These are phyloP conservation scores for Pogonomyrmex californicus DNA, from an alignment of 1,140 invertebrate species.

Conservation along the genomic window DNA sequence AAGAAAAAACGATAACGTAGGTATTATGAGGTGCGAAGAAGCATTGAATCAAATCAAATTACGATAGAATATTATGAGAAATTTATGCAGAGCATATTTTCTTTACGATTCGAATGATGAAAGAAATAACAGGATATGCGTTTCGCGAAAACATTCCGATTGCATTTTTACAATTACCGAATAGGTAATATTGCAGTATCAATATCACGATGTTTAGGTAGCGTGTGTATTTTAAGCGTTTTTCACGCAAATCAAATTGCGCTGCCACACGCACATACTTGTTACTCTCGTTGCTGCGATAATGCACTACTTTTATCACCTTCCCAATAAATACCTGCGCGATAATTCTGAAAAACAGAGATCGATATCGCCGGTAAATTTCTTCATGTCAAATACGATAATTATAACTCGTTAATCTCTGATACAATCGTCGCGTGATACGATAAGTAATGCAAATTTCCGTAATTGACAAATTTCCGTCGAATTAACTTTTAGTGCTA, in stretches of 20 bases:
- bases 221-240: too few relatives aligned
- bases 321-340: background rate
- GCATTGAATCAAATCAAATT: background rate
- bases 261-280: background rate
- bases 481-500: too few relatives aligned
- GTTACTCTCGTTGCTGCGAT: conserved; percentile 24
- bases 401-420: conserved; percentile 14
- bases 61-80: background rate
- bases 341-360: background rate
- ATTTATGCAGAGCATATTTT: background rate
- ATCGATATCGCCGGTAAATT: conserved; percentile 20
- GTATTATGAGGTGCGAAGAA: background rate
- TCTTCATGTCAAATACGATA: background rate
- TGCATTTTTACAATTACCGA: background rate
- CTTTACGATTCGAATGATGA: background rate
- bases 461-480: conserved; percentile 19
- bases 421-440: background rate
- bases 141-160: background rate
- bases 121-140: background rate
- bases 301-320: conserved; percentile 38
- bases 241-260: too few relatives aligned
- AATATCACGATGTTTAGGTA: background rate
- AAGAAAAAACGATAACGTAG: background rate
- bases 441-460: conserved; percentile 15
- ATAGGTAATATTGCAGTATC: background rate